A percentile compares a stretch with the other conserved stretches of the same genome.
phyloP scores from a whole-genome alignment of 2,113 vertebrate species.

The Nestor notabilis region DNA sequence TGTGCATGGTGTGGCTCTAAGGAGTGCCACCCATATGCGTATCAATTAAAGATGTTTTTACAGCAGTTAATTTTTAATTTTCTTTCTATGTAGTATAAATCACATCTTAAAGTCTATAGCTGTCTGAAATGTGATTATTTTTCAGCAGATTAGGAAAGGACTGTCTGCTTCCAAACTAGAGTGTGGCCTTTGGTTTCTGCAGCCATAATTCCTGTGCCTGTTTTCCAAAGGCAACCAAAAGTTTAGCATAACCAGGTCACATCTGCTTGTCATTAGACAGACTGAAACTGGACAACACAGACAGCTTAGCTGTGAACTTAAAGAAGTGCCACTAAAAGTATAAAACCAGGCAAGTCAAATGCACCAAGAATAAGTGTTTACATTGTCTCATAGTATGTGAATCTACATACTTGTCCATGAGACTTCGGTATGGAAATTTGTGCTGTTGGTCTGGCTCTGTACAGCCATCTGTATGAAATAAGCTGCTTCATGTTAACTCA shows the following conservation, averaged over 20 bases:
- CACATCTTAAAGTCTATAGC: background rate
- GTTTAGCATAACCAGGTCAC: background rate
- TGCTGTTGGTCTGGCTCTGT: background rate
- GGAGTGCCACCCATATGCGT: background rate
- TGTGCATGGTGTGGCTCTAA: background rate
- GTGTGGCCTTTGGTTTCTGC: background rate
- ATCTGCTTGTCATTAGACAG: background rate
- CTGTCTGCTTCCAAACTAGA: background rate
- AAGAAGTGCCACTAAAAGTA: background rate
- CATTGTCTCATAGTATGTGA: background rate
- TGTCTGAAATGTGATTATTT: background rate
- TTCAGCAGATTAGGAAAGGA: background rate
- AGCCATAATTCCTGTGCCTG: background rate
- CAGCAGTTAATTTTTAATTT: background rate
- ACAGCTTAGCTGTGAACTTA: background rate
- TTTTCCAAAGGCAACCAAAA: background rate
- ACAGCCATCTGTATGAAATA: background rate
- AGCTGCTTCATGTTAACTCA: background rate
- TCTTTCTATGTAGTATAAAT: background rate
- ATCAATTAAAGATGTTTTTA: background rate
- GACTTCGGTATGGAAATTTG: background rate
- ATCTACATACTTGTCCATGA: background rate
- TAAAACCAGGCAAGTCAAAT: background rate
- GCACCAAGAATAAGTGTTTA: background rate
- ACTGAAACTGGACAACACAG: background rate